Conservation (phyloP, 2,888 invertebrate species). For the Thecocarcelia acutangulata region DNA sequence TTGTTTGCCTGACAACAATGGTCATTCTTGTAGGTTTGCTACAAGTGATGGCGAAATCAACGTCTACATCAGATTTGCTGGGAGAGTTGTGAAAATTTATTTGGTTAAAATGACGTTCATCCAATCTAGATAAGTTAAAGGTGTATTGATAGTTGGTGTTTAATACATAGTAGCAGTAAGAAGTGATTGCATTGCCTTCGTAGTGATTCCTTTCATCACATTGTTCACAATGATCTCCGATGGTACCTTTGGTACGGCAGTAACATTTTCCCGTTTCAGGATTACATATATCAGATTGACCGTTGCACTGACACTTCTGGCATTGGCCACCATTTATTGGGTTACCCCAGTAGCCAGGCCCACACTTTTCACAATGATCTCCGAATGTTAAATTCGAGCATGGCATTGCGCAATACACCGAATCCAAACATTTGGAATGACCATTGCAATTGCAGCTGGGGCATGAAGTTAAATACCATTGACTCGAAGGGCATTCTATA, state of each 20-base stretch:
- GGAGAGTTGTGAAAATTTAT: constrained; percentile 98
- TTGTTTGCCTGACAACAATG: constrained; percentile 89
- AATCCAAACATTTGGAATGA: constrained; percentile 94
- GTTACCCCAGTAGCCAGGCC: constrained; percentile 95
- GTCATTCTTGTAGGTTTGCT: constrained; percentile 94
- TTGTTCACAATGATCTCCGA: constrained; percentile 96
- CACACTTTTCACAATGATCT: constrained; percentile 93
- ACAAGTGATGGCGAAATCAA: constrained; percentile 94
- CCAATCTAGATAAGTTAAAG: constrained; percentile 98
- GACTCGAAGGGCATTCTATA: constrained; percentile 85
- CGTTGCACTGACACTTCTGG: constrained; percentile 96
- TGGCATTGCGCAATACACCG: constrained; percentile 88
- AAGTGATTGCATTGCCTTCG: constrained; percentile 94
- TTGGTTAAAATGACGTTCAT: constrained; percentile 95
- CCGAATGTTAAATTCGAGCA: constrained; percentile 93
- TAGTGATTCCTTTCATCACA: constrained; percentile 98
- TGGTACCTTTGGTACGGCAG: constrained; percentile 98
- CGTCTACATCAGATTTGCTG: constrained; percentile 94
- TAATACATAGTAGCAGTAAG: constrained; percentile 97
- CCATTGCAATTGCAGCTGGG: constrained; percentile 93
- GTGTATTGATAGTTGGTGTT: constrained; percentile 99
- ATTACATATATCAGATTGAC: constrained; percentile 95
- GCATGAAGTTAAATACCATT: constrained; percentile 96
- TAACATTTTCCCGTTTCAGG: constrained; percentile 96
- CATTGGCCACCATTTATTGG: constrained; percentile 97